Evolutionary conservation across 2,888 invertebrate genomes (phyloP).

Genomic region (Trachelus troglodyta): DNA sequence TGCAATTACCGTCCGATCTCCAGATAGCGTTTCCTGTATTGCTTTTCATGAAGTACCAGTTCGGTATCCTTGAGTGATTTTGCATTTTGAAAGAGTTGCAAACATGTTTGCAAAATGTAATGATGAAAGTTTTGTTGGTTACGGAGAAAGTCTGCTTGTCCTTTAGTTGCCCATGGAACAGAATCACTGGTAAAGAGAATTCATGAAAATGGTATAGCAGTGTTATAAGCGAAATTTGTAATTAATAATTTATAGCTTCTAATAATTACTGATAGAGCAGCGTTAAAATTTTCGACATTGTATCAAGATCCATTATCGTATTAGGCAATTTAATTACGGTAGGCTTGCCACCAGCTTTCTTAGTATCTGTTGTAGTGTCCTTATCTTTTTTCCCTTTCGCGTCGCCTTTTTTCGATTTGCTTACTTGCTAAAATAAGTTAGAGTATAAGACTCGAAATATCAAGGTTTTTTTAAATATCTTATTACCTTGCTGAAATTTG

Average conservation of each 20-base stretch:
- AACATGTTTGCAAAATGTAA: slow-evolving; percentile 68
- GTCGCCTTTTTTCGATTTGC: slow-evolving; percentile 66
- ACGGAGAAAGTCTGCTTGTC: slow-evolving; percentile 69
- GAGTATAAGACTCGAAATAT: not conserved
- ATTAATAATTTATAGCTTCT: slow-evolving; percentile 22
- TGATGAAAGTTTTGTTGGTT: slow-evolving; percentile 71
- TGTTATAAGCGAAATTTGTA: slow-evolving; percentile 2
- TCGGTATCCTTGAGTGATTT: slow-evolving; percentile 59
- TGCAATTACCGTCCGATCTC: slow-evolving; percentile 61
- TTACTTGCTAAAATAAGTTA: slow-evolving; percentile 51
- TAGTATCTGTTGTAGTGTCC: slow-evolving; percentile 57
- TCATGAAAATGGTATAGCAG: slow-evolving; percentile 33
- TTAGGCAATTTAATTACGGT: slow-evolving; percentile 61
- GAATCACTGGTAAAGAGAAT: slow-evolving; percentile 65
- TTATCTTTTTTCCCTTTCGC: slow-evolving; percentile 62
- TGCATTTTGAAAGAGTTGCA: slow-evolving; percentile 62
- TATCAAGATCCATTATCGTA: slow-evolving; percentile 67
- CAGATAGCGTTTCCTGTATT: slow-evolving; percentile 54
- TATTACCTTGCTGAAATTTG: slow-evolving; percentile 72
- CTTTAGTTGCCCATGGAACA: slow-evolving; percentile 69
- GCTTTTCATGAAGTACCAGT: slow-evolving; percentile 45
- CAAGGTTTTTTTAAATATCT: not conserved
- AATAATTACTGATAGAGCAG: slow-evolving; percentile 66
- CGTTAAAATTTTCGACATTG: slow-evolving; percentile 63
- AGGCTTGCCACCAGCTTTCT: slow-evolving; percentile 41